Base-by-base conservation (phyloP, 2,797 vertebrate genomes). In the Potorous gilbertii region DNA sequence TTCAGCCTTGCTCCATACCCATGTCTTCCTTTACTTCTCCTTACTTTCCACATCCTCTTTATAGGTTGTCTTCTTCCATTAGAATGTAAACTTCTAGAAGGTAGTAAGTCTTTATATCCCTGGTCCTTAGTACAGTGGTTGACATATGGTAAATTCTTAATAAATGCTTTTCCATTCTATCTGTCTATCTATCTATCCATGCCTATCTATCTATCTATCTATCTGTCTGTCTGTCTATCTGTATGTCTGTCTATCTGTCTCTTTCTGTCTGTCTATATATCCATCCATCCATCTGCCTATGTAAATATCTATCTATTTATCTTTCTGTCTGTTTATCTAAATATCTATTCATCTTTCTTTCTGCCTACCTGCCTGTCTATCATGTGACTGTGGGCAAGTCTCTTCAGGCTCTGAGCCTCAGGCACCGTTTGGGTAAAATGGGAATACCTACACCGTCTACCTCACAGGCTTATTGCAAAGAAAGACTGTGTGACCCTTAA, bases 401-500 rank as follows among this genome's bases (percentile, higher is more conserved):
- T 21, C 18, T 81, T 46, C 3, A 2, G 14, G 8, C 66, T n/a
- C 5, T 18, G n/a, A n/a, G 66, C 14, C 66, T 74, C 16, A 74
- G 1, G 40, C 40, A 40, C 66, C n/a, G 46, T 21, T 24, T 40
- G 24, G 40, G n/a, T 81, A 81, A 81, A 81, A 81, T 81, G 21
- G 8, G 66, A 81, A 81, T 81, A 81, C n/a, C 40, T 81, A 10
- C 40, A 81, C n/a, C 27, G 24, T n/a, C 21, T 81, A 24, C 66
- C 40, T 81, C n/a, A 81, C 66, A 46, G 40, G 66, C 66, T 46
- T 81, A 81, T 46, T 74, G n/a, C 34, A 14, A 74, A 40, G 66
- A 74, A 40, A 74, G 66, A 74, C 66, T 66, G n/a, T 92, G 74
- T 91, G 91, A 96, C 94, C 34, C 34, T 29, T 2, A 29, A 56